Evolutionary conservation across 2,888 invertebrate species (phyloP).

Genomic region (Ichneumoninae sp.): DNA sequence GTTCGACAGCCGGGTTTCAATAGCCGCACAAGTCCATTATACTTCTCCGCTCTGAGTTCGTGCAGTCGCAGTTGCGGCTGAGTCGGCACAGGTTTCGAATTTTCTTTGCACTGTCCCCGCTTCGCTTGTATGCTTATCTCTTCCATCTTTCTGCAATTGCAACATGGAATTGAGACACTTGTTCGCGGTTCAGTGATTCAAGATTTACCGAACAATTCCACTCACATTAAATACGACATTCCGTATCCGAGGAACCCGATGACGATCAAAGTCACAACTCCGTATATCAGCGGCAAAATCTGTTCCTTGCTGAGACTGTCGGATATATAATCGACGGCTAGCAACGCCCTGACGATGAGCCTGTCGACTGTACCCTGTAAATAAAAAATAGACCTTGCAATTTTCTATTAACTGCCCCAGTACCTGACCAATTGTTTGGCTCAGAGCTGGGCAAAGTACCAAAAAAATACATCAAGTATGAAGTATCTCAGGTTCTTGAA

Average conservation of each 20-base stretch:
- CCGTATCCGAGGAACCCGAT: slow-evolving; percentile 93
- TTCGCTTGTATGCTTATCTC: slow-evolving; percentile 86
- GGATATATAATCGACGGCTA: slow-evolving; percentile 89
- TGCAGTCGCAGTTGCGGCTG: slow-evolving; percentile 92
- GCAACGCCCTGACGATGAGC: slow-evolving; percentile 88
- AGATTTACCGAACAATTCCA: slow-evolving; percentile 62
- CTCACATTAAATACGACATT: slow-evolving; percentile 92
- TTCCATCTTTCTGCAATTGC: slow-evolving; percentile 85
- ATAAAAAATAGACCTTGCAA: slow-evolving; percentile 2
- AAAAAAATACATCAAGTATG: no score
- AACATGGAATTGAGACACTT: not conserved
- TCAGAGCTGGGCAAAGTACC: no score
- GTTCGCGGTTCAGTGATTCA: not conserved
- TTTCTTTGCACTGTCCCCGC: slow-evolving; percentile 84
- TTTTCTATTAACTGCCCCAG: not conserved
- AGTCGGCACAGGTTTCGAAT: slow-evolving; percentile 82
- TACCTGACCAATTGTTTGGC: not conserved
- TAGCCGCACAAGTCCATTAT: slow-evolving; percentile 96
- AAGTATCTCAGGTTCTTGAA: no score
- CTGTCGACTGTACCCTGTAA: slow-evolving; percentile 88
- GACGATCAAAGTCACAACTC: slow-evolving; percentile 91
- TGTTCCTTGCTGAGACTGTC: slow-evolving; percentile 91
- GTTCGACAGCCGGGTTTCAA: slow-evolving; percentile 98
- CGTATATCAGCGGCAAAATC: slow-evolving; percentile 91
- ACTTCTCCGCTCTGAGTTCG: slow-evolving; percentile 97